Evolutionary conservation across 2,113 vertebrate genomes (phyloP).

Genomic region (Pituophis catenifer): DNA sequence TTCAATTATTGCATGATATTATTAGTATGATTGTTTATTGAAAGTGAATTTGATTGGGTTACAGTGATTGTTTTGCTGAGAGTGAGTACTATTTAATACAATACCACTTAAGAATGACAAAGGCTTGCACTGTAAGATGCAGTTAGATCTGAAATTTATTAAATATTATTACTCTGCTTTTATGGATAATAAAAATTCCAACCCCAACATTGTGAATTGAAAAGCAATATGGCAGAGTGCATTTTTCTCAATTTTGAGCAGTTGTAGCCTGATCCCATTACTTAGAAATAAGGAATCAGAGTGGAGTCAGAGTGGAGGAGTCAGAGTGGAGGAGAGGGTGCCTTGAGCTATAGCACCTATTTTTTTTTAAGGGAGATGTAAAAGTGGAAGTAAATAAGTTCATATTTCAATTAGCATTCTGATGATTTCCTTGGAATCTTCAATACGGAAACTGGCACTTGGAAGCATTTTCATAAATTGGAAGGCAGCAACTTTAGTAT

Average conservation of each 20-base stretch:
- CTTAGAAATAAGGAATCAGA: background rate
- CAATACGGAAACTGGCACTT: background rate
- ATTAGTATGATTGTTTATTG: background rate
- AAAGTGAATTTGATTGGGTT: background rate
- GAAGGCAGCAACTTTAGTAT: conserved; percentile 14
- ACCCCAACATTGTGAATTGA: background rate
- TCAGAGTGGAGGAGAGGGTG: background rate
- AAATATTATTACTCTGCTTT: background rate
- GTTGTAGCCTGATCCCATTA: background rate
- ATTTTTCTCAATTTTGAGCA: background rate
- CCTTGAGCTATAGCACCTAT: background rate
- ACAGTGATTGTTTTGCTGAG: background rate
- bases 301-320: background rate
- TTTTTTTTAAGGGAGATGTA: background rate
- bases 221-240: background rate
- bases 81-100: background rate
- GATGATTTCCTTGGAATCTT: background rate
- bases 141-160: background rate
- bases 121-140: background rate
- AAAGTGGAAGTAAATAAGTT: background rate
- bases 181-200: background rate
- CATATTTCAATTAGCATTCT: background rate
- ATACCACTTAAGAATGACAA: background rate
- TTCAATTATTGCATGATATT: background rate
- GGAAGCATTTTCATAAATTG: background rate